These are phyloP conservation scores for Vannuccia rotundouncinata DNA, from an alignment of 2,888 invertebrate genomes.

Conservation along the genomic window DNA sequence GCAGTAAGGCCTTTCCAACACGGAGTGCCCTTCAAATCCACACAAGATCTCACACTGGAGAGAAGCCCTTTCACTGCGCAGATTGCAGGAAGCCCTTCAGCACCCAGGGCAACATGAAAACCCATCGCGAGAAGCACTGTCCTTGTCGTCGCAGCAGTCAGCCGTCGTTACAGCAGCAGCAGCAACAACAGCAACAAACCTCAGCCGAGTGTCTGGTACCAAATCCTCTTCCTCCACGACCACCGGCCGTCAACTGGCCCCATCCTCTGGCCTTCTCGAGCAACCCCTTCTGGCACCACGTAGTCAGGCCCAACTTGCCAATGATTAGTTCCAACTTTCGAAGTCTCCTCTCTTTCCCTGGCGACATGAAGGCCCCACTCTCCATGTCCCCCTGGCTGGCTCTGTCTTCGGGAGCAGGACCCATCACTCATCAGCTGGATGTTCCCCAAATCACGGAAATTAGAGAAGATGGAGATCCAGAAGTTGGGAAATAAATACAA, in stretches of 20 bases:
- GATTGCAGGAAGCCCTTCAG: constrained; percentile 25
- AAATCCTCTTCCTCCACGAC: background rate
- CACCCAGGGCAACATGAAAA: constrained; percentile 36
- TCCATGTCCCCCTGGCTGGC: background rate
- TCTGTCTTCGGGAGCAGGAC: background rate
- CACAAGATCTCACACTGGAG: constrained; percentile 30
- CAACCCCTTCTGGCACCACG: background rate
- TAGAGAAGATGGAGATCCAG: background rate
- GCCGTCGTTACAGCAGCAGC: background rate
- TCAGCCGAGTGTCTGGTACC: too few relatives aligned
- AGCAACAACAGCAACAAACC: background rate
- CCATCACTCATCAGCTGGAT: background rate
- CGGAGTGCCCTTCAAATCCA: constrained; percentile 28
- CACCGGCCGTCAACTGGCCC: background rate
- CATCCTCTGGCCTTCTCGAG: background rate
- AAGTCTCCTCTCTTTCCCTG: background rate
- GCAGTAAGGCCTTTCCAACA: constrained; percentile 30
- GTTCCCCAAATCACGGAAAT: background rate
- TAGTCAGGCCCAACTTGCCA: background rate
- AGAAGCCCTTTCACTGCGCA: constrained; percentile 29
- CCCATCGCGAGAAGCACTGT: constrained; percentile 31
- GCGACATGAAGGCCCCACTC: background rate
- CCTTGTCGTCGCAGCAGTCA: background rate
- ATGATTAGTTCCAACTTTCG: background rate
- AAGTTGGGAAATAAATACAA: too few relatives aligned